phyloP scores from a whole-genome alignment of 1,140 invertebrate species.

The Drosophila cardini region DNA sequence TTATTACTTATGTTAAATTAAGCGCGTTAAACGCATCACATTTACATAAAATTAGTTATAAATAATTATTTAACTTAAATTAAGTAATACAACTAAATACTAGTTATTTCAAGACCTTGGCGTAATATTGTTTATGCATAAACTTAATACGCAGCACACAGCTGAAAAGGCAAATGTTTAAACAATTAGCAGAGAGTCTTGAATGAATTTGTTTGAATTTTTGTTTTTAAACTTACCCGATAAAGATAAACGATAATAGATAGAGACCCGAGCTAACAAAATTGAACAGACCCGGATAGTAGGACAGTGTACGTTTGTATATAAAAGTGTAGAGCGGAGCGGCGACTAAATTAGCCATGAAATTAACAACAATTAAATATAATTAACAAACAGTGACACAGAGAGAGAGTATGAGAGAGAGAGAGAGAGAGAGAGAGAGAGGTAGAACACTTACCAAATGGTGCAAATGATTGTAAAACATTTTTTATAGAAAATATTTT shows the following conservation, averaged over 20 bases:
- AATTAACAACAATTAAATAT: constrained; percentile 44
- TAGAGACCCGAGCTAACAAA: constrained; percentile 85
- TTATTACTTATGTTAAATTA: constrained; percentile 47
- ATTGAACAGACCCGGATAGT: constrained; percentile 86
- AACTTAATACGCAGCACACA: constrained; percentile 74
- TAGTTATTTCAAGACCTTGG: constrained; percentile 71
- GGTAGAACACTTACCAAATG: constrained; percentile 83
- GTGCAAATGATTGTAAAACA: constrained; percentile 87
- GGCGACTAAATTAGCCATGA: constrained; percentile 74
- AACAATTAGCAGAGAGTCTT: constrained; percentile 26
- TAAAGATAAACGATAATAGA: constrained; percentile 80
- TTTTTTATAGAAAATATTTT: constrained; percentile 88
- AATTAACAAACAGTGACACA: not conserved
- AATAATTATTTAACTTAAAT: constrained; percentile 41
- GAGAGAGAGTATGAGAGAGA: not conserved
- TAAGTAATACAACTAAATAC: constrained; percentile 10
- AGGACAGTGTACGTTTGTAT: constrained; percentile 86
- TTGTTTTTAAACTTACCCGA: constrained; percentile 84
- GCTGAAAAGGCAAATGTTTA: constrained; percentile 45
- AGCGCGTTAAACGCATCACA: constrained; percentile 53
- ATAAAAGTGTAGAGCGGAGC: constrained; percentile 87
- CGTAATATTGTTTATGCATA: constrained; percentile 72
- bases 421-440: not conserved
- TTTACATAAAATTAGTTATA: constrained; percentile 34
- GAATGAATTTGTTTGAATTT: not conserved